These are phyloP conservation scores for Clistopyga incitator DNA, from an alignment of 2,888 invertebrate genomes.

Conservation along the genomic window DNA sequence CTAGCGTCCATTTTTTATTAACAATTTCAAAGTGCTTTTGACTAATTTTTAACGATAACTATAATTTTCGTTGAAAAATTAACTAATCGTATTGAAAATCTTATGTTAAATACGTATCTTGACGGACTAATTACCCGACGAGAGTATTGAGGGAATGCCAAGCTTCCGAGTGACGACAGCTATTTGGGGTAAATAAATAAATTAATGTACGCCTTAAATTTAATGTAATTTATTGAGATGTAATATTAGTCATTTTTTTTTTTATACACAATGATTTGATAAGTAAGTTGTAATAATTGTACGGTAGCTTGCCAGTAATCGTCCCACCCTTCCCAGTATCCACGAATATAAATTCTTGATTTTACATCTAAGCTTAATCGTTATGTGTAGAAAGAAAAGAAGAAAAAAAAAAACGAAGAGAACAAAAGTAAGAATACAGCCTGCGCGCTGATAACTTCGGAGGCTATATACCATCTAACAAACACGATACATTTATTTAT, in stretches of 20 bases:
- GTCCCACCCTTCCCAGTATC: constrained; percentile 44
- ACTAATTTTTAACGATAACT: no score
- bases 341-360: constrained; percentile 18
- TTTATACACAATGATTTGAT: constrained; percentile 37
- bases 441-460: constrained; percentile 21
- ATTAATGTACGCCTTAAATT: constrained; percentile 53
- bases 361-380: constrained; percentile 1
- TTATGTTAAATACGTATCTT: neutral
- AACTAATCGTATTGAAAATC: neutral
- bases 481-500: constrained; percentile 48
- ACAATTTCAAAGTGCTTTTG: neutral
- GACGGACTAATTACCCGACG: neutral
- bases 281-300: constrained; percentile 62
- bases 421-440: constrained; percentile 15
- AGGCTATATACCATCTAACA: constrained; percentile 48
- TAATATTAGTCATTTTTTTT: constrained; percentile 47
- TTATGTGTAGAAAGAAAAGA: neutral
- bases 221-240: constrained; percentile 56
- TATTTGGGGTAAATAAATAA: constrained; percentile 26
- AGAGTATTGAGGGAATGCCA: neutral
- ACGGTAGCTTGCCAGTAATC: constrained; percentile 78
- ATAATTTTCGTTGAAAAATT: no score
- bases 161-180: neutral
- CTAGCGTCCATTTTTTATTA: neutral
- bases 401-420: neutral